Conservation (phyloP, 2,888 invertebrate genomes). For the Leptothorax acervorum region DNA sequence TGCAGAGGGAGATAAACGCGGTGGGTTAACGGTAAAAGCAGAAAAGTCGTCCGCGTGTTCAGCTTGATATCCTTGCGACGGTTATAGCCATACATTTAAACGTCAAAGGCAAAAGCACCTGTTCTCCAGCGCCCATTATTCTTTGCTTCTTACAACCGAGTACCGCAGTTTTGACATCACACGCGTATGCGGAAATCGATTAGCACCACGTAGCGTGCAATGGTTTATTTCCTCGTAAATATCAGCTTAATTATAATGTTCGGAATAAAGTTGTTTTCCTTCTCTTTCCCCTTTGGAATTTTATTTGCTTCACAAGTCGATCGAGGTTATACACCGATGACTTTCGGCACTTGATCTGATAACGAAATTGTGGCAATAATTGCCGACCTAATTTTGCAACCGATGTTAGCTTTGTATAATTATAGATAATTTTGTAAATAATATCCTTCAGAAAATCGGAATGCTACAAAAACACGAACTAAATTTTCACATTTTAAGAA, state of each 20-base stretch:
- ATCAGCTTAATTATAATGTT: constrained; percentile 50
- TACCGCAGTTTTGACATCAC: constrained; percentile 44
- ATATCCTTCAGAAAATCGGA: neutral
- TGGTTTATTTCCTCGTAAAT: constrained; percentile 55
- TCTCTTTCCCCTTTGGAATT: neutral
- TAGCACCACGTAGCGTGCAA: constrained; percentile 22
- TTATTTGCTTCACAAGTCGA: neutral
- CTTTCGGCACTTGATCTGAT: constrained; percentile 17
- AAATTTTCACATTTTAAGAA: neutral
- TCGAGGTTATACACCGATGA: neutral
- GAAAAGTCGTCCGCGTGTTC: constrained; percentile 39
- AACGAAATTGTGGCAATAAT: neutral
- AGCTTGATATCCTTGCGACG: constrained; percentile 37
- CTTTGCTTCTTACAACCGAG: constrained; percentile 46
- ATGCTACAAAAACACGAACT: neutral
- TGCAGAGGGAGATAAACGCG: neutral
- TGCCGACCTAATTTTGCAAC: neutral
- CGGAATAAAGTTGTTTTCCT: constrained; percentile 32
- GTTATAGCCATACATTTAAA: constrained; percentile 40
- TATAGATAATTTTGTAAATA: neutral
- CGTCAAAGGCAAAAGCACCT: constrained; percentile 57
- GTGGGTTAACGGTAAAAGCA: constrained; percentile 46
- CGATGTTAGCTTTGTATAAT: neutral
- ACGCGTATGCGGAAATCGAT: constrained; percentile 52
- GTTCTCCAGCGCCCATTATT: constrained; percentile 37